Percentiles rank a stretch among this genome's conserved stretches.
phyloP scores from a whole-genome alignment of 2,888 invertebrate species.

The Hypselothyrea guttata region DNA sequence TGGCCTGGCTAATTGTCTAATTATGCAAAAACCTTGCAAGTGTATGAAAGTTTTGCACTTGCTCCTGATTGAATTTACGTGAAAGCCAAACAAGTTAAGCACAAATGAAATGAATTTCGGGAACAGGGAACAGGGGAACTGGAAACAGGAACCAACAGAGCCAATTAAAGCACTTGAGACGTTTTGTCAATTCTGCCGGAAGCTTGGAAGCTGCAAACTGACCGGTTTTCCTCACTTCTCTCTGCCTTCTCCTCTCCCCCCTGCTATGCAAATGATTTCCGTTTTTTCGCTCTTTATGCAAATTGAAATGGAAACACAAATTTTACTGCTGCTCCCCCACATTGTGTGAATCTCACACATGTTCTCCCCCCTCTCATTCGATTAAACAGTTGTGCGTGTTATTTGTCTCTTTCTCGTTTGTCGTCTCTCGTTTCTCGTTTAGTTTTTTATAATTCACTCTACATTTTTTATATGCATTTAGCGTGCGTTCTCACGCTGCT shows the following conservation, averaged over 20 bases:
- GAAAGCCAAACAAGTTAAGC: slow-evolving; percentile 25
- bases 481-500: too few relatives aligned
- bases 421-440: slow-evolving; percentile 16
- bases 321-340: slow-evolving; percentile 21
- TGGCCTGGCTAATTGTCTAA: slow-evolving; percentile 43
- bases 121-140: slow-evolving; percentile 1
- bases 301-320: slow-evolving; percentile 42
- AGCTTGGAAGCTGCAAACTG: slow-evolving; percentile 29
- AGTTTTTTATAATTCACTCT: slow-evolving; percentile 36
- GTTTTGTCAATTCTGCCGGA: slow-evolving; percentile 25
- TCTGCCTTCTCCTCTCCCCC: not conserved
- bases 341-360: slow-evolving; percentile 32
- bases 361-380: slow-evolving; percentile 24
- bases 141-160: not conserved
- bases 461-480: slow-evolving; percentile 19
- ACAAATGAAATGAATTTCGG: slow-evolving; percentile 27
- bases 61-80: slow-evolving; percentile 36
- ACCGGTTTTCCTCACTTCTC: slow-evolving; percentile 10
- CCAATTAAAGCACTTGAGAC: slow-evolving; percentile 69
- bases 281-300: slow-evolving; percentile 55
- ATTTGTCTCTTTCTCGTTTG: slow-evolving; percentile 32
- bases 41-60: slow-evolving; percentile 22
- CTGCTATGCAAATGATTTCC: slow-evolving; percentile 60
- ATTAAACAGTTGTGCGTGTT: slow-evolving; percentile 57
- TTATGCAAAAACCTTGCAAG: slow-evolving; percentile 39